phyloP scores from a whole-genome alignment of 2,113 vertebrate genomes.

The Gorsachius goisagi region DNA sequence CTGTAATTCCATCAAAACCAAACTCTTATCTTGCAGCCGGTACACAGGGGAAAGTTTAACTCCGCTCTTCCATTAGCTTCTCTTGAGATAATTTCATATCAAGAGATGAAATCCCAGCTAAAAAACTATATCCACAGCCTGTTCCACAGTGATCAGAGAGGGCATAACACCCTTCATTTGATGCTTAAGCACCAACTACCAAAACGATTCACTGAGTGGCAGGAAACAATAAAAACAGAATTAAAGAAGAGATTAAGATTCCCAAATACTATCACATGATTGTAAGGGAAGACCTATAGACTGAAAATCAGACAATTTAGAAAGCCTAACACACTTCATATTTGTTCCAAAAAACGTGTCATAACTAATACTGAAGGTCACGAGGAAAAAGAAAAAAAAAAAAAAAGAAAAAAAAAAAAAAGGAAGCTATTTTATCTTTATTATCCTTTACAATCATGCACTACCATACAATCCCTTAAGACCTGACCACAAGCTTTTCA shows the following conservation, averaged over 20 bases:
- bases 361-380: neutral
- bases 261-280: neutral
- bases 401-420: neutral
- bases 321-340: neutral
- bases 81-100: neutral
- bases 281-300: neutral
- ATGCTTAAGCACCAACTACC: neutral
- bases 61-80: neutral
- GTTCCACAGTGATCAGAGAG: neutral
- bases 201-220: neutral
- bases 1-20: neutral
- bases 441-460: neutral
- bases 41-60: neutral
- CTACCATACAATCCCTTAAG: neutral
- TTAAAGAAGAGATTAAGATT: neutral
- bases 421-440: neutral
- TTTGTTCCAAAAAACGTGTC: neutral
- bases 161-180: neutral
- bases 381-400: neutral
- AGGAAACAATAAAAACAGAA: neutral
- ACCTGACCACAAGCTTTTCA: neutral
- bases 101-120: neutral
- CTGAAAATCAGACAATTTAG: neutral
- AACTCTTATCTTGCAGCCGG: neutral
- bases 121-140: neutral